Evolutionary conservation across 2,888 invertebrate species (phyloP).

Genomic region (Dicranocentrus wangi): DNA sequence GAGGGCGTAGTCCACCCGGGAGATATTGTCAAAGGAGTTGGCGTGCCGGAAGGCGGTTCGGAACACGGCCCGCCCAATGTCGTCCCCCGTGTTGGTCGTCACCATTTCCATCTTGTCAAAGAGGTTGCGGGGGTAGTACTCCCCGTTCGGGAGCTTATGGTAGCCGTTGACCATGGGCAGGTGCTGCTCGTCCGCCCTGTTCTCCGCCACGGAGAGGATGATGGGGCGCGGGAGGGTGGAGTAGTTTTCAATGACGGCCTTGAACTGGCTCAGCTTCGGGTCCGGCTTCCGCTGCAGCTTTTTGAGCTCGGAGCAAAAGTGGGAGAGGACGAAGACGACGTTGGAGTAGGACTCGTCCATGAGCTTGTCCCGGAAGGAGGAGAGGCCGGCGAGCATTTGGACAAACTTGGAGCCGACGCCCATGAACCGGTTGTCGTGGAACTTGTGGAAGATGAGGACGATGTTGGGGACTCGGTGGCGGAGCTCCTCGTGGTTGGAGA

Average conservation of each 20-base stretch:
- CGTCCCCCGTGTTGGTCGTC: slow-evolving; percentile 25
- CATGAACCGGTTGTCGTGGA: slow-evolving; percentile 49
- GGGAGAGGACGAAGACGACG: slow-evolving; percentile 56
- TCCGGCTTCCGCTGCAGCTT: slow-evolving; percentile 11
- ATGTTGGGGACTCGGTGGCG: slow-evolving; percentile 36
- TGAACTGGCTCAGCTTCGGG: background rate
- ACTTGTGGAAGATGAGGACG: slow-evolving; percentile 47
- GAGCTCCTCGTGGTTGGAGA: slow-evolving; percentile 46
- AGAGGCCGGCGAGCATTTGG: slow-evolving; percentile 42
- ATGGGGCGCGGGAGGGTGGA: slow-evolving; percentile 55
- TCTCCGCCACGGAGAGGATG: slow-evolving; percentile 45
- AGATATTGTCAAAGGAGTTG: slow-evolving; percentile 3
- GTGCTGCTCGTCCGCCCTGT: slow-evolving; percentile 26
- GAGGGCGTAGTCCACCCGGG: background rate
- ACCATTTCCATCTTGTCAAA: slow-evolving; percentile 38
- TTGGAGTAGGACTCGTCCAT: slow-evolving; percentile 49
- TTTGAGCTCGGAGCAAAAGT: slow-evolving; percentile 45
- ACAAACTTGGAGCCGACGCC: slow-evolving; percentile 38
- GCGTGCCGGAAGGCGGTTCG: slow-evolving; percentile 24
- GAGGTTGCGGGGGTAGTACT: slow-evolving; percentile 51
- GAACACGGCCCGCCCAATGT: slow-evolving; percentile 48
- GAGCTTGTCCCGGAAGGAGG: slow-evolving; percentile 27
- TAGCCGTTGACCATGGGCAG: slow-evolving; percentile 46
- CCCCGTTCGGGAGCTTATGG: slow-evolving; percentile 50
- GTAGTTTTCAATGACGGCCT: slow-evolving; percentile 43